Percentiles rank a stretch among this genome's conserved stretches.
These are phyloP conservation scores for Zootermopsis nevadensis DNA, from an alignment of 2,888 invertebrate species.

Conservation along the genomic window DNA sequence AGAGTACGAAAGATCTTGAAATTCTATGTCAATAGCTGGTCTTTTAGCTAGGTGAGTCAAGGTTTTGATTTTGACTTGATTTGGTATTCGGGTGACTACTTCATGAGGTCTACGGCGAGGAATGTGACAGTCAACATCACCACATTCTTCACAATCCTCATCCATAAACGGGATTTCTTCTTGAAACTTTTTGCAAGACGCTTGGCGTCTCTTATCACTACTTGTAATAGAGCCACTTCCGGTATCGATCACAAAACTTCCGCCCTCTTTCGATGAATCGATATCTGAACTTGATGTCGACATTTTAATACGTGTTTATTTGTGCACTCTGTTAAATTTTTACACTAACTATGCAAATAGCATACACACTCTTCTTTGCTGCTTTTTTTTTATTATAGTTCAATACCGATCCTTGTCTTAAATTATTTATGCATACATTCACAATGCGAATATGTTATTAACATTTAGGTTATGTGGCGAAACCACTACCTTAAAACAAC, in stretches of 20 bases:
- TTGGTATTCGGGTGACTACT: conserved; percentile 59
- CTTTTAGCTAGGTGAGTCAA: conserved; percentile 69
- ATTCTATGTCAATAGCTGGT: conserved; percentile 70
- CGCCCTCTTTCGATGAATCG: not conserved
- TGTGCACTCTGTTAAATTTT: not conserved
- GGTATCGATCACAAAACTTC: not conserved
- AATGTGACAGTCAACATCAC: too few species aligned
- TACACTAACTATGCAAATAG: too few species aligned
- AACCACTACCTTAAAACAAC: too few species aligned
- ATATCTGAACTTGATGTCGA: not conserved
- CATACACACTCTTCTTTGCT: too few species aligned
- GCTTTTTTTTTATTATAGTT: too few species aligned
- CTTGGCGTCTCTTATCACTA: too few species aligned
- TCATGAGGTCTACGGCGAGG: not conserved
- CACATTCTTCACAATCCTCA: not conserved
- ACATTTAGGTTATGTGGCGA: too few species aligned
- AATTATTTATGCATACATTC: too few species aligned
- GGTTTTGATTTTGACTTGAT: conserved; percentile 67
- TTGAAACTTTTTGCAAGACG: not conserved
- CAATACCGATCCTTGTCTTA: too few species aligned
- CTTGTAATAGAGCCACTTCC: too few species aligned
- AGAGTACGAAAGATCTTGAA: conserved; percentile 70
- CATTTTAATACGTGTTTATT: not conserved
- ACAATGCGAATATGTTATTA: too few species aligned
- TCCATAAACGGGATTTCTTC: conserved; percentile 6